Conservation (phyloP, 2,797 vertebrate species). For the Galagoides demidoff region DNA sequence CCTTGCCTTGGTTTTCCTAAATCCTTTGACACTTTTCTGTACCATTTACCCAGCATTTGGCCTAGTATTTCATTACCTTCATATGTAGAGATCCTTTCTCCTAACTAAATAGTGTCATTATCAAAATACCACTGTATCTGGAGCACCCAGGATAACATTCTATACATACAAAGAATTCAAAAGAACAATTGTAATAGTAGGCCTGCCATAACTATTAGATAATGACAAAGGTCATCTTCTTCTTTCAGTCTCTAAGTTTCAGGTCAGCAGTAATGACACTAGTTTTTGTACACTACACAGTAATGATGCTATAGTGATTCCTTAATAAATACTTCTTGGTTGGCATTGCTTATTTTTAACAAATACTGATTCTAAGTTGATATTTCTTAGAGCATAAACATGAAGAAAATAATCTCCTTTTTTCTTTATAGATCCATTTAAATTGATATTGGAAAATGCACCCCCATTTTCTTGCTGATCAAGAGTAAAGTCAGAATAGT, state of each 20-base stretch:
- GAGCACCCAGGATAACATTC: background rate
- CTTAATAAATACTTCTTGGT: background rate
- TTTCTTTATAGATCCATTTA: constrained; percentile 34
- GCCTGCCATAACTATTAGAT: background rate
- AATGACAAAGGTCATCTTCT: background rate
- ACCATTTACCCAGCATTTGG: background rate
- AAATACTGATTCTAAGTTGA: background rate
- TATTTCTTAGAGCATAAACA: constrained; percentile 33
- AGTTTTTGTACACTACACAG: background rate
- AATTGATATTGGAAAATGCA: constrained; percentile 24
- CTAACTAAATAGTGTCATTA: background rate
- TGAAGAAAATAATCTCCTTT: constrained; percentile 32
- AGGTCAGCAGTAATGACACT: background rate
- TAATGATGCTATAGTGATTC: background rate
- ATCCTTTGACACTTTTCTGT: background rate
- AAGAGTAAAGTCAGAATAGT: constrained; percentile 41
- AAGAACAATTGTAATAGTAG: background rate
- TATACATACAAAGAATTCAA: background rate
- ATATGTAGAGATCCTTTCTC: background rate
- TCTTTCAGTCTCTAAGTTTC: background rate
- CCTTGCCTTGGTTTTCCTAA: constrained; percentile 38
- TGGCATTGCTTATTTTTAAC: constrained; percentile 28
- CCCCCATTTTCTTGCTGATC: constrained; percentile 25
- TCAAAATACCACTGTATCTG: background rate
- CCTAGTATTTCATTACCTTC: background rate